Conservation (phyloP, 2,888 invertebrate genomes). For the Drosophila paucipuncta region DNA sequence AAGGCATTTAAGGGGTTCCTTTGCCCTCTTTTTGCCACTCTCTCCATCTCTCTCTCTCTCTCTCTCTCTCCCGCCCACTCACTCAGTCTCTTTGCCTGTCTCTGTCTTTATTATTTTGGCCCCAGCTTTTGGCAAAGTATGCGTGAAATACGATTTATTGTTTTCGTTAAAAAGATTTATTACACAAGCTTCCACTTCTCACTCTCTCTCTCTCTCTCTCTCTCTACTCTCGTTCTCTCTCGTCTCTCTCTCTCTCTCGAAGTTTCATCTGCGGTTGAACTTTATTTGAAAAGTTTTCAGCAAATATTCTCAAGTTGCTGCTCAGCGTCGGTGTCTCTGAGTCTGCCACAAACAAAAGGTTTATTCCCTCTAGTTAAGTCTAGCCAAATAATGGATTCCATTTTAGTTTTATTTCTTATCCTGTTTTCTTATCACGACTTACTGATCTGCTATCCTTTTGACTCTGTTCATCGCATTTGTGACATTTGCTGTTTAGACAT, state of each 20-base stretch:
- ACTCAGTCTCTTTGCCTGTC: constrained; percentile 14
- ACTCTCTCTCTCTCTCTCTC: neutral
- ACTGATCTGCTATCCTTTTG: neutral
- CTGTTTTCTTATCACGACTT: neutral
- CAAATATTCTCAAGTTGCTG: constrained; percentile 44
- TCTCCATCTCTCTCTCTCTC: neutral
- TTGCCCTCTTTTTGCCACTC: constrained; percentile 23
- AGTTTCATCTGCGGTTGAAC: constrained; percentile 51
- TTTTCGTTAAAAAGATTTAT: constrained; percentile 79
- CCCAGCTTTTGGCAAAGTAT: constrained; percentile 65
- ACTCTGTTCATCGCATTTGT: neutral
- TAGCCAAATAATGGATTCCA: constrained; percentile 17
- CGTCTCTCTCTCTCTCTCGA: neutral
- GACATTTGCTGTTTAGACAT: neutral
- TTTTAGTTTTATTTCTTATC: constrained; percentile 8
- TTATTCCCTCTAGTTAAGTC: constrained; percentile 17
- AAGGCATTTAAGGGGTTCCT: constrained; percentile 53
- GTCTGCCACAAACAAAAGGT: constrained; percentile 28
- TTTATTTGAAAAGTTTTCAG: constrained; percentile 73
- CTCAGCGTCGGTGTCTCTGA: neutral
- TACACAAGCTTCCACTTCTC: constrained; percentile 47
- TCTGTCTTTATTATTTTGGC: constrained; percentile 60
- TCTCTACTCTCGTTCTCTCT: neutral
- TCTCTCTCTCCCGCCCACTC: neutral
- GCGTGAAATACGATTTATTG: constrained; percentile 79